These are phyloP conservation scores for Sebastes kiyomatsui DNA, from an alignment of 2,797 vertebrate species.

Conservation along the genomic window DNA sequence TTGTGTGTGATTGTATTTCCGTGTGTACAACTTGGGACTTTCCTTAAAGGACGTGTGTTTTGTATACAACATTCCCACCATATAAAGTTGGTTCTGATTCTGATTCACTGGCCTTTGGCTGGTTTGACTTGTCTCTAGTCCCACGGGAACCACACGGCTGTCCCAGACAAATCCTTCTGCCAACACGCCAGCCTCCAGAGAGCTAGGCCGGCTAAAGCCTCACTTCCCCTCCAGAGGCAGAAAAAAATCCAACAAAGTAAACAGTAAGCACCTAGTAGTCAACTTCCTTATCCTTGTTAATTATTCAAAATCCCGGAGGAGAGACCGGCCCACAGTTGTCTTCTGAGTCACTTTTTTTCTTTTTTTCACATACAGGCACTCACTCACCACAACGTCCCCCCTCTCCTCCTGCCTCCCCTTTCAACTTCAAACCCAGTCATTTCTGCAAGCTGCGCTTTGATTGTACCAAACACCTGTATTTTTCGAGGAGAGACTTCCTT, in stretches of 20 bases:
- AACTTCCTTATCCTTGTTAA: slow-evolving; percentile 81
- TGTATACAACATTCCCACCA: slow-evolving; percentile 40
- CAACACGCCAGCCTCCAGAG: slow-evolving; percentile 71
- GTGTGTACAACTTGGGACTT: slow-evolving; percentile 23
- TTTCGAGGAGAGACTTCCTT: slow-evolving; percentile 86
- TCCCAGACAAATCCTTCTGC: slow-evolving; percentile 76
- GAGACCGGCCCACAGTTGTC: slow-evolving; percentile 71
- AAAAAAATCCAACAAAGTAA: slow-evolving; percentile 72
- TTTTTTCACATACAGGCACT: slow-evolving; percentile 63
- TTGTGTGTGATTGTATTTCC: slow-evolving; percentile 23
- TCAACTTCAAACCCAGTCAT: slow-evolving; percentile 85
- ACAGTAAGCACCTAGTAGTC: slow-evolving; percentile 76
- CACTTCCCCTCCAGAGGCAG: slow-evolving; percentile 73
- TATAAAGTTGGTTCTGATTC: slow-evolving; percentile 51
- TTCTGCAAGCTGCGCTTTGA: slow-evolving; percentile 86
- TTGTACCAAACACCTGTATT: slow-evolving; percentile 88
- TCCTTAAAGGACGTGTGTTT: slow-evolving; percentile 45
- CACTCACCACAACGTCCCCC: slow-evolving; percentile 71
- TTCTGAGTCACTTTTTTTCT: slow-evolving; percentile 66
- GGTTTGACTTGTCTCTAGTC: slow-evolving; percentile 57
- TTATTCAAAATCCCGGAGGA: slow-evolving; percentile 77
- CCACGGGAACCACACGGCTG: slow-evolving; percentile 72
- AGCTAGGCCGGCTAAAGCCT: slow-evolving; percentile 70
- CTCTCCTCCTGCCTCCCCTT: slow-evolving; percentile 72
- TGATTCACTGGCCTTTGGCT: slow-evolving; percentile 31